phyloP scores from a whole-genome alignment of 2,113 vertebrate species.

The Phalacrocorax carbo region DNA sequence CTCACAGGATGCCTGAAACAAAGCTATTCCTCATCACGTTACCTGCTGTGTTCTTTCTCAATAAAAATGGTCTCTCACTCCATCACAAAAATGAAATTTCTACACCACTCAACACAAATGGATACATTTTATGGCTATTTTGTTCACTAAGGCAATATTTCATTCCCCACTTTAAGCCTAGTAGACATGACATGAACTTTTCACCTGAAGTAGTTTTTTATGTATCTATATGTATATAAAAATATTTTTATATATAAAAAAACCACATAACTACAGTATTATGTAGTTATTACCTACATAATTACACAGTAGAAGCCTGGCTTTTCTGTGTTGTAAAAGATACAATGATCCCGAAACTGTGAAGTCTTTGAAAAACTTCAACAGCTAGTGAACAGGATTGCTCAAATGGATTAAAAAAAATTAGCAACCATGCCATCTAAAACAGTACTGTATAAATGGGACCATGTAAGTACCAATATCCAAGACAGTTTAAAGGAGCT shows the following conservation, averaged over 20 bases:
- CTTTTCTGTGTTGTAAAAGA: neutral
- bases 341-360: neutral
- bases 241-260: neutral
- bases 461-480: neutral
- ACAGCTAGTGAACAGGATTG: neutral
- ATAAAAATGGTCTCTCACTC: neutral
- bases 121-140: neutral
- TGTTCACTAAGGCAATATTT: neutral
- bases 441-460: neutral
- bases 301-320: neutral
- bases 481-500: neutral
- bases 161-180: neutral
- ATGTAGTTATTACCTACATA: neutral
- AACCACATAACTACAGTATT: neutral
- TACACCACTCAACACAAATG: neutral
- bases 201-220: neutral
- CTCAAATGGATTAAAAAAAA: neutral
- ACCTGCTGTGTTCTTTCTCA: neutral
- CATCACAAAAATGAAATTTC: neutral
- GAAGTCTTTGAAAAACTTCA: neutral
- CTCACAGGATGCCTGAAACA: rapidly evolving
- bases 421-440: neutral
- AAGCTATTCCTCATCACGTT: rapidly evolving
- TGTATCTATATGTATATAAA: neutral
- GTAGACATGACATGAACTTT: neutral